A percentile compares a stretch with the other conserved stretches of the same genome.
Conservation (phyloP, 1,140 invertebrate species). For the Venustaconcha ellipsiformis region DNA sequence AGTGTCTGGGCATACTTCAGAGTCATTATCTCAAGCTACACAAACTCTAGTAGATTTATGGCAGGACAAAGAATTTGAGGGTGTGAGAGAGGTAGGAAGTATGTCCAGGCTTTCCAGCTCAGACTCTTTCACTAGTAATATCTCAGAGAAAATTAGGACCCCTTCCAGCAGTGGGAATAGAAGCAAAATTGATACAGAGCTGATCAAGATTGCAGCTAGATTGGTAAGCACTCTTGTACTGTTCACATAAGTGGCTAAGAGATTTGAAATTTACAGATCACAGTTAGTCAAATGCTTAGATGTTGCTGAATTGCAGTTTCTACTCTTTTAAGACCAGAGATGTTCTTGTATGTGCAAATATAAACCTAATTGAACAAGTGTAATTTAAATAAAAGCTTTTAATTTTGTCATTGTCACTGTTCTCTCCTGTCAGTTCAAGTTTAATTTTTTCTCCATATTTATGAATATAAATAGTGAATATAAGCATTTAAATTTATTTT, state of each 20-base stretch:
- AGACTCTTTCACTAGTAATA: slow-evolving; percentile 3
- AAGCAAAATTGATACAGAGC: slow-evolving; percentile 49
- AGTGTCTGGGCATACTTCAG: slow-evolving; percentile 64
- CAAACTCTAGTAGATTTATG: slow-evolving; percentile 55
- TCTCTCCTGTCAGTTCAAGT: no score
- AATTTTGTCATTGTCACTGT: no score
- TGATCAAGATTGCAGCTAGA: slow-evolving; percentile 63
- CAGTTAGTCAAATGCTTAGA: not conserved
- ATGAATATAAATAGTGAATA: no score
- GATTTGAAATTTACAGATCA: not conserved
- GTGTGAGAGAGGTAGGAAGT: slow-evolving; percentile 42
- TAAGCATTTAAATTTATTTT: no score
- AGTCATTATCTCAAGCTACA: slow-evolving; percentile 46
- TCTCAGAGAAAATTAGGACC: slow-evolving; percentile 3
- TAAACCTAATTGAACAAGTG: no score
- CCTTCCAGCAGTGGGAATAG: not conserved
- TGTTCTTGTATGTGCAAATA: no score
- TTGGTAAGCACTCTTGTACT: slow-evolving; percentile 58
- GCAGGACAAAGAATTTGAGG: slow-evolving; percentile 52
- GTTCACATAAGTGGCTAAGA: not conserved
- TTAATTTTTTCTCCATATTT: no score
- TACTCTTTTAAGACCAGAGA: no score
- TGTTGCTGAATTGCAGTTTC: no score
- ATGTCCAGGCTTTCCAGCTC: not conserved
- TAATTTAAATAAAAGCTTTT: no score